Percentiles rank a stretch among this genome's conserved stretches.
Evolutionary conservation across 2,797 vertebrate species (phyloP).

Genomic region (Sylvia borin): DNA sequence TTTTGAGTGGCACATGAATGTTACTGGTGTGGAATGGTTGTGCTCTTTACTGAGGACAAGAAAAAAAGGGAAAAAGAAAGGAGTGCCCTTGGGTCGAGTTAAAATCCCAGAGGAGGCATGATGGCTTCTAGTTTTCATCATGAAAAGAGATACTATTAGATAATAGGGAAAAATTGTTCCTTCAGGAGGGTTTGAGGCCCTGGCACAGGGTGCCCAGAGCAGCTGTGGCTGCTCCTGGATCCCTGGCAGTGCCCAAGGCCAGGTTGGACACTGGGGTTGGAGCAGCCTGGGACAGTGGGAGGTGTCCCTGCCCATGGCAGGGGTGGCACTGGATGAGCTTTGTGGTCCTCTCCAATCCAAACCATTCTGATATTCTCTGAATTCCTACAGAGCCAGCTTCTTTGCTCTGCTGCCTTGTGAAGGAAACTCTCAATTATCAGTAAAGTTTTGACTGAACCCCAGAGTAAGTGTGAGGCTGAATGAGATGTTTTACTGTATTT

Average conservation of each 20-base stretch:
- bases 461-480: not conserved
- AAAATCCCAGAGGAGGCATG: not conserved
- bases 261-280: not conserved
- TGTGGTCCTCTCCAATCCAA: not conserved
- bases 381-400: not conserved
- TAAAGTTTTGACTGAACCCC: not conserved
- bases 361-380: not conserved
- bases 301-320: not conserved
- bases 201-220: not conserved
- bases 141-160: not conserved
- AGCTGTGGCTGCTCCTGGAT: not conserved
- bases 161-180: not conserved
- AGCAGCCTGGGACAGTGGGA: not conserved
- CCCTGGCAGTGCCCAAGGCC: not conserved
- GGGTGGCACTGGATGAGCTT: rapidly evolving
- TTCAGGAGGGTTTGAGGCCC: not conserved
- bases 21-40: not conserved
- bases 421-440: not conserved
- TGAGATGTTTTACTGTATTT: not conserved
- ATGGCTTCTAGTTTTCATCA: not conserved
- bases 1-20: not conserved
- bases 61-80: not conserved
- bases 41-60: not conserved
- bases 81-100: not conserved
- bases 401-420: not conserved